Evolutionary conservation across 2,113 vertebrate genomes (phyloP).

Genomic region (Thalassarche chlororhynchos): DNA sequence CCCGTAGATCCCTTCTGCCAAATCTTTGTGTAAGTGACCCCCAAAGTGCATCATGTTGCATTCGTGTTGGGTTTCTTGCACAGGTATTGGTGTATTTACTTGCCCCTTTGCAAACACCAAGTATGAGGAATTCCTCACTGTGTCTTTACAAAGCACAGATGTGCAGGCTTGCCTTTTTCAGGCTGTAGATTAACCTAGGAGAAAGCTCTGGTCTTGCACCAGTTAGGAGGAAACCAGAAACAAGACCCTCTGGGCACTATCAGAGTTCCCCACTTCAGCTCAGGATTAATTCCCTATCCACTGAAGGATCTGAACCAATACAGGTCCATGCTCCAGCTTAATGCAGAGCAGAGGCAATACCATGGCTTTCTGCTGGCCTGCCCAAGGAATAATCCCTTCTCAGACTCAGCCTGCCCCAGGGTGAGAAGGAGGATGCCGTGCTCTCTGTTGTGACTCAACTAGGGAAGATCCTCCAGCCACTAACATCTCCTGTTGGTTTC

Average conservation of each 20-base stretch:
- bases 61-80: accelerated
- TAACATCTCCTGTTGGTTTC: neutral
- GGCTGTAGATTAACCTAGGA: neutral
- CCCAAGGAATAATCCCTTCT: neutral
- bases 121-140: neutral
- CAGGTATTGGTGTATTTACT: neutral
- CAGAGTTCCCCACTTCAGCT: neutral
- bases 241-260: neutral
- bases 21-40: neutral
- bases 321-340: neutral
- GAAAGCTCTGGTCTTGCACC: neutral
- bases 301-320: neutral
- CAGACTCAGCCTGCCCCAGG: neutral
- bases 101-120: neutral
- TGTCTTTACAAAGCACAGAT: neutral
- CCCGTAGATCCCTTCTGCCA: neutral
- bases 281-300: neutral
- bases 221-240: neutral
- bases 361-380: neutral
- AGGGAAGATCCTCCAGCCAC: neutral
- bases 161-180: neutral
- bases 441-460: neutral
- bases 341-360: neutral
- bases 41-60: accelerated
- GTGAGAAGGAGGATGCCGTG: neutral